Conservation (phyloP, 2,113 vertebrate genomes). For the Lepisosteus oculatus region DNA sequence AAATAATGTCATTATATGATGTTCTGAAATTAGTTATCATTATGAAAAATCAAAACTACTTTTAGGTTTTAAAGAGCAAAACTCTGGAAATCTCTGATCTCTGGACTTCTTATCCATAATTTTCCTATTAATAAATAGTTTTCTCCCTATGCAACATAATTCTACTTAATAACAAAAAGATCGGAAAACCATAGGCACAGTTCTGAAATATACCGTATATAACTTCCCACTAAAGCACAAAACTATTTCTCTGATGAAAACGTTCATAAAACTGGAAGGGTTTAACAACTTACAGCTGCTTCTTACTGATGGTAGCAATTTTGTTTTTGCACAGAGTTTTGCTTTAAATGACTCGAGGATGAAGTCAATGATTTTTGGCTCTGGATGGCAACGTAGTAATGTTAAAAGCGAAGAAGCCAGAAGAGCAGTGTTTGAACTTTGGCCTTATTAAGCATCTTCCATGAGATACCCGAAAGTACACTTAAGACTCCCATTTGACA, state of each 20-base stretch:
- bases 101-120: no score
- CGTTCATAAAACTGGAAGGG: conserved; percentile 29
- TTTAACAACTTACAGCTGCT: conserved; percentile 36
- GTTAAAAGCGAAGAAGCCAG: conserved; percentile 46
- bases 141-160: no score
- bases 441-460: conserved; percentile 38
- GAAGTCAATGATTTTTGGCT: conserved; percentile 28
- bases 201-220: no score
- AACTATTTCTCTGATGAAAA: conserved; percentile 30
- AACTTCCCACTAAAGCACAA: neutral
- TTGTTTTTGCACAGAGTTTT: conserved; percentile 42
- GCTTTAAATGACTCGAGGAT: conserved; percentile 52
- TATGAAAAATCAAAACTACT: no score
- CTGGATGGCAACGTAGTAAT: conserved; percentile 28
- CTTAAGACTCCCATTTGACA: no score
- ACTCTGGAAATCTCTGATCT: no score
- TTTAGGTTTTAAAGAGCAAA: no score
- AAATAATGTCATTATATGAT: no score
- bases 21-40: no score
- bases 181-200: no score
- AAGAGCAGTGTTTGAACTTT: conserved; percentile 15
- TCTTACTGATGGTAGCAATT: conserved; percentile 41
- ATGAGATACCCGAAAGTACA: conserved; percentile 31
- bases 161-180: no score
- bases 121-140: no score